Evolutionary conservation across 2,888 invertebrate genomes (phyloP), one percentile per base, ranked within the genome.

Genomic region (Flexamia atlantica): DNA sequence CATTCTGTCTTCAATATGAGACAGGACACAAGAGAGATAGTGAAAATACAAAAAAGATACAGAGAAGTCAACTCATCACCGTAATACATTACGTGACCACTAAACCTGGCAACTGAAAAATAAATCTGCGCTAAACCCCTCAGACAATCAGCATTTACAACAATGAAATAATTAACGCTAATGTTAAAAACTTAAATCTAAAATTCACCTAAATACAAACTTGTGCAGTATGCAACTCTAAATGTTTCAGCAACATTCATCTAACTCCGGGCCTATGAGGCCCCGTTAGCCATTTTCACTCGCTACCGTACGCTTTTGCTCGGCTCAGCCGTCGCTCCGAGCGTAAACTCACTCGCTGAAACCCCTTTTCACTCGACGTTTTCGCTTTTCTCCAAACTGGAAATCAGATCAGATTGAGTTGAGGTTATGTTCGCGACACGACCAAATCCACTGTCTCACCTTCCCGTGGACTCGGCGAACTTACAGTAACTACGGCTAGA

Each of bases 191-290:
- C 70, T 70, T 70, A 70, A 4, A 30, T 32, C 32, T 79, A 79
- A 57, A 79, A 79, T 79, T 79, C 79, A 79, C 79, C 79, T 76
- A 76, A 79, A 79, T 79, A 79, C 79, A 79, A 79, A 79, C 79
- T 79, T 79, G 50, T 79, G 79, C 79, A 79, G 79, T 57, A 53
- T 79, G 79, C 79, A 79, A 79, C 79, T n/a, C n/a, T 79, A 79
- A 76, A 79, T 79, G 79, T 53, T 79, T 79, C 79, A 50, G 46
- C 25, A 76, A 46, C 64, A 12, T 9, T 68, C 68, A 72, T 64
- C 36, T 72, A 72, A 72, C 28, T 36, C 76, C 50, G 76, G 76
- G 76, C 76, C 76, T 46, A 76, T 12, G 53, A 79, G 79, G 79
- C 53, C 57, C 57, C 57, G 32, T 79, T 79, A 79, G 76, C 76